Conservation (phyloP, 2,888 invertebrate species). For the Heliconius sara region DNA sequence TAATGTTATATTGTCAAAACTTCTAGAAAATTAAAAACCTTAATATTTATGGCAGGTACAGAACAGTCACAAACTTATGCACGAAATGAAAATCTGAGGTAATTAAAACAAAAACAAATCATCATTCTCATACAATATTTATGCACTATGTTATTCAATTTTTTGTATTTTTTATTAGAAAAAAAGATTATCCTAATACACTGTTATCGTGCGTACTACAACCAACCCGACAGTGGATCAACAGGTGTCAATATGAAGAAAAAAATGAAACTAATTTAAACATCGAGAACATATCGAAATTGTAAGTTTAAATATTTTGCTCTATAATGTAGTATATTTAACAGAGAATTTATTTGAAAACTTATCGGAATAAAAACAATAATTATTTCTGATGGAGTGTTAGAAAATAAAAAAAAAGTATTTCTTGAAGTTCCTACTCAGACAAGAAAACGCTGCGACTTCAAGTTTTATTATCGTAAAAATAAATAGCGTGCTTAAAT, state of each 20-base stretch:
- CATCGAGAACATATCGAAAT: conserved; percentile 60
- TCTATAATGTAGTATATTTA: not conserved
- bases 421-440: too few species aligned
- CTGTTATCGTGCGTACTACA: conserved; percentile 44
- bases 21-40: not conserved
- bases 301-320: conserved; percentile 56
- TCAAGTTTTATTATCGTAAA: not conserved
- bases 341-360: not conserved
- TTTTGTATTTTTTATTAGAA: not conserved
- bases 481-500: not conserved
- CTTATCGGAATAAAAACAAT: not conserved
- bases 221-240: conserved; percentile 67
- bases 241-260: conserved; percentile 52
- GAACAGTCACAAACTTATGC: not conserved
- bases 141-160: not conserved
- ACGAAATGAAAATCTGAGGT: not conserved
- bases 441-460: not conserved
- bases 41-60: not conserved
- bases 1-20: too few species aligned
- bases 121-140: not conserved
- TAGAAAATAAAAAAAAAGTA: too few species aligned
- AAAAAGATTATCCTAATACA: not conserved
- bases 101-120: not conserved
- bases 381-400: too few species aligned
- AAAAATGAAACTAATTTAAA: conserved; percentile 35